phyloP scores from a whole-genome alignment of 2,888 invertebrate genomes.

The Aspidiotus rigidus region DNA sequence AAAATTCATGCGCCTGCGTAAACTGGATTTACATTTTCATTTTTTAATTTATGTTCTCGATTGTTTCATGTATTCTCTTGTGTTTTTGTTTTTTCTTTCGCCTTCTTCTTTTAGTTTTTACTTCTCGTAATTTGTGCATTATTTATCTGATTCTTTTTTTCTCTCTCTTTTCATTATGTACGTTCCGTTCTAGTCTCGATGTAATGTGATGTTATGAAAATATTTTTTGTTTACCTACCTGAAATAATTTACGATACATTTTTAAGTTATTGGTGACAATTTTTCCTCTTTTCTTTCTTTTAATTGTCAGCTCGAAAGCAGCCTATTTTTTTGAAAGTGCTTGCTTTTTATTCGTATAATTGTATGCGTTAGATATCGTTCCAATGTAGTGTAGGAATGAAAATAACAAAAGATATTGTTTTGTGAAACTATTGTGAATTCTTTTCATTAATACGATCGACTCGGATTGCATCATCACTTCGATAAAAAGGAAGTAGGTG shows the following conservation, averaged over 20 bases:
- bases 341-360: too few species aligned
- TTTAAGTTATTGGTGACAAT: neutral
- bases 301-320: too few species aligned
- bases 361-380: too few species aligned
- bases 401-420: too few species aligned
- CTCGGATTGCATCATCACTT: too few species aligned
- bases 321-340: too few species aligned
- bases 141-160: constrained; percentile 10
- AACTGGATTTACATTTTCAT: constrained; percentile 3
- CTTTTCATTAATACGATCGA: too few species aligned
- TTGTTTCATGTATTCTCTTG: constrained; percentile 14
- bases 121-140: constrained; percentile 7
- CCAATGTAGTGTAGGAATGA: too few species aligned
- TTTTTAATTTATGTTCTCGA: constrained; percentile 11
- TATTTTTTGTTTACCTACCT: constrained; percentile 5
- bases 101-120: constrained; percentile 13
- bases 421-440: too few species aligned
- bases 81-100: constrained; percentile 5
- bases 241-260: neutral
- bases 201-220: constrained; percentile 28
- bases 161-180: constrained; percentile 23
- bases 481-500: too few species aligned
- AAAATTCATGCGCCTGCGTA: neutral
- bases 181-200: constrained; percentile 29
- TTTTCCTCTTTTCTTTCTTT: too few species aligned